A percentile compares a stretch with the other conserved stretches of the same genome.
These are phyloP conservation scores for Acanthiza pusilla DNA, from an alignment of 2,797 vertebrate genomes.

Conservation along the genomic window DNA sequence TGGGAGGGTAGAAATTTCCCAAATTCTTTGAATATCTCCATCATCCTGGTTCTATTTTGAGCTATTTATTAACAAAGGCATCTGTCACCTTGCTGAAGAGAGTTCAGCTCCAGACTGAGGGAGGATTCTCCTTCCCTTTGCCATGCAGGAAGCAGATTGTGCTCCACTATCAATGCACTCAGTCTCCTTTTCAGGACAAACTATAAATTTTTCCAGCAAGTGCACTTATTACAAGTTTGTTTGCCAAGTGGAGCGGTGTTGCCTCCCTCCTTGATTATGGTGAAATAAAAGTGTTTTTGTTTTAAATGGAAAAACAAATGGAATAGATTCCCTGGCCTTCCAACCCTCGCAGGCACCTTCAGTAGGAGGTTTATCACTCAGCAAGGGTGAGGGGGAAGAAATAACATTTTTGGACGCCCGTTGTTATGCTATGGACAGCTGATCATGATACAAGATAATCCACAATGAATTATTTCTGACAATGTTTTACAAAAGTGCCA, in stretches of 20 bases:
- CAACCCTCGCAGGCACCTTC: not conserved
- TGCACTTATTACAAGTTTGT: not conserved
- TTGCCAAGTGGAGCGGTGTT: conserved; percentile 10
- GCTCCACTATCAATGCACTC: not conserved
- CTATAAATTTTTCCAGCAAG: conserved; percentile 17
- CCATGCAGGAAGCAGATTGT: not conserved
- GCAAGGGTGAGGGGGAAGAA: not conserved
- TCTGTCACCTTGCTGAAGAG: not conserved
- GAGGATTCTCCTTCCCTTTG: not conserved
- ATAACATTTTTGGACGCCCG: not conserved
- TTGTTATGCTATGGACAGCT: not conserved
- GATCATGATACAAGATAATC: conserved; percentile 23
- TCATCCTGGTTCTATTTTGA: not conserved
- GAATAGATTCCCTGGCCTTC: not conserved
- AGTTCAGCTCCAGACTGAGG: not conserved
- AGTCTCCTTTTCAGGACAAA: conserved; percentile 4
- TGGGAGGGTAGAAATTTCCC: not conserved
- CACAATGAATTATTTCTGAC: conserved; percentile 1
- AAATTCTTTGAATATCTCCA: not conserved
- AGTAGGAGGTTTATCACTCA: conserved; percentile 3
- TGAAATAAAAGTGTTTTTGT: not conserved
- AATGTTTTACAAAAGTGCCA: conserved; percentile 29
- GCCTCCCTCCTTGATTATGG: not conserved
- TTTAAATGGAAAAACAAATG: conserved; percentile 15
- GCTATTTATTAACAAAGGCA: not conserved